Evolutionary conservation across 1,140 invertebrate species (phyloP).

Genomic region (Contarinia nasturtii): DNA sequence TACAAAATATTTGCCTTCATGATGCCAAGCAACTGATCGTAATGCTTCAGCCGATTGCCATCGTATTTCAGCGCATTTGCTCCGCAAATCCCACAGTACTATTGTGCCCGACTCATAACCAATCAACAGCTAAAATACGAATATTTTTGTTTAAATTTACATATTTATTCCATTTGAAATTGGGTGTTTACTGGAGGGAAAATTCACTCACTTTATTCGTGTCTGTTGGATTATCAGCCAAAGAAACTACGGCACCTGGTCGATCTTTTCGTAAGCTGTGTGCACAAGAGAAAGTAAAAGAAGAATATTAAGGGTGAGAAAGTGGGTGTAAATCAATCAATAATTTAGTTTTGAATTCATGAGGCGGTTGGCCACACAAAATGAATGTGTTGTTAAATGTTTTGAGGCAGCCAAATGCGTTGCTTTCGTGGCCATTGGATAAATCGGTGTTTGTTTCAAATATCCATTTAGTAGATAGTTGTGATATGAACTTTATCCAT

Average conservation of each 20-base stretch:
- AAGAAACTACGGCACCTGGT: slow-evolving; percentile 83
- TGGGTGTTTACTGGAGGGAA: not conserved
- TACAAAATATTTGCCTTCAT: slow-evolving; percentile 97
- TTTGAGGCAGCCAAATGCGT: too few species aligned
- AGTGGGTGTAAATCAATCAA: too few species aligned
- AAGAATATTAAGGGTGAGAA: too few species aligned
- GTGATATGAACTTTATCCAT: too few species aligned
- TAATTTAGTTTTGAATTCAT: too few species aligned
- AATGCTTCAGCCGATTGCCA: slow-evolving; percentile 61
- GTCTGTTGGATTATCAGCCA: slow-evolving; percentile 90
- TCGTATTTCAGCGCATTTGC: slow-evolving; percentile 59
- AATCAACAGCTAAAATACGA: slow-evolving; percentile 61
- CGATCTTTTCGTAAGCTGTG: slow-evolving; percentile 79
- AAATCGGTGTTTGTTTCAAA: too few species aligned
- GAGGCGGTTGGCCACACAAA: too few species aligned
- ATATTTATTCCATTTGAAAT: not conserved
- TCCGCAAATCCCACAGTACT: slow-evolving; percentile 88
- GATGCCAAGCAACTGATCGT: slow-evolving; percentile 83
- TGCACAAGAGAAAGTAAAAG: slow-evolving; percentile 16
- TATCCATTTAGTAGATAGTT: too few species aligned
- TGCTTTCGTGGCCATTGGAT: too few species aligned
- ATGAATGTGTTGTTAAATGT: too few species aligned
- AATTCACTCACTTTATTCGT: slow-evolving; percentile 62
- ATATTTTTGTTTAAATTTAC: not conserved
- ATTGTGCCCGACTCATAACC: slow-evolving; percentile 89